Evolutionary conservation across 2,888 invertebrate species (phyloP).

Genomic region (Chrysolina haemoptera): DNA sequence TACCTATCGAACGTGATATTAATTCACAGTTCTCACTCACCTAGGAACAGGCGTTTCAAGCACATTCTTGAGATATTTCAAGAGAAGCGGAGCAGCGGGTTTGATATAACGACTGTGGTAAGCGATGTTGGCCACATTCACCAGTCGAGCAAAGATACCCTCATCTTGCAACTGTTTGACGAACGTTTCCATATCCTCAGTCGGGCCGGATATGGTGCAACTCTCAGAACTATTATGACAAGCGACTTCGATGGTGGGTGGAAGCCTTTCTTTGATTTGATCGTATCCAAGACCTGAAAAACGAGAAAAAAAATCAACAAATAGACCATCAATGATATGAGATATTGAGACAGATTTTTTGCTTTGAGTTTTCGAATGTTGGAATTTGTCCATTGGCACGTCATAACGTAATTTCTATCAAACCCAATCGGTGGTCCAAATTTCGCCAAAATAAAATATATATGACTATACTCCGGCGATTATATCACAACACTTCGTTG

Average conservation of each 20-base stretch:
- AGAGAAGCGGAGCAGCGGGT: constrained; percentile 68
- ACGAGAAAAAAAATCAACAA: not conserved
- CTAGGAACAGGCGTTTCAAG: constrained; percentile 71
- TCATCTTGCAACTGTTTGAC: constrained; percentile 75
- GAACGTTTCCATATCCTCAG: constrained; percentile 74
- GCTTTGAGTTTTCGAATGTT: no score
- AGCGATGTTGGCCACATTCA: constrained; percentile 89
- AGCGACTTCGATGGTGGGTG: constrained; percentile 80
- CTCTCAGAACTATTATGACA: constrained; percentile 87
- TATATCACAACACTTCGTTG: no score
- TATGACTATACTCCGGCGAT: no score
- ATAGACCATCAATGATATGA: no score
- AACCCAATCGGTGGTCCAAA: no score
- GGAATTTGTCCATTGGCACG: no score
- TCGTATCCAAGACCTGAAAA: constrained; percentile 67
- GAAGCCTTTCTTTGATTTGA: constrained; percentile 77
- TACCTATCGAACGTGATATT: no score
- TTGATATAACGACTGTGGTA: constrained; percentile 90
- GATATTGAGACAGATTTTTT: no score
- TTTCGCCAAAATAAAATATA: no score
- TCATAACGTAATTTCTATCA: no score
- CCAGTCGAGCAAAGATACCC: constrained; percentile 86
- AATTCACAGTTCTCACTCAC: not conserved
- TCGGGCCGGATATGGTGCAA: constrained; percentile 85
- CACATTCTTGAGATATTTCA: constrained; percentile 69